Percentiles rank a stretch among this genome's conserved stretches.
Evolutionary conservation across 2,888 invertebrate genomes (phyloP).

Genomic region (Spilosoma lubricipeda): DNA sequence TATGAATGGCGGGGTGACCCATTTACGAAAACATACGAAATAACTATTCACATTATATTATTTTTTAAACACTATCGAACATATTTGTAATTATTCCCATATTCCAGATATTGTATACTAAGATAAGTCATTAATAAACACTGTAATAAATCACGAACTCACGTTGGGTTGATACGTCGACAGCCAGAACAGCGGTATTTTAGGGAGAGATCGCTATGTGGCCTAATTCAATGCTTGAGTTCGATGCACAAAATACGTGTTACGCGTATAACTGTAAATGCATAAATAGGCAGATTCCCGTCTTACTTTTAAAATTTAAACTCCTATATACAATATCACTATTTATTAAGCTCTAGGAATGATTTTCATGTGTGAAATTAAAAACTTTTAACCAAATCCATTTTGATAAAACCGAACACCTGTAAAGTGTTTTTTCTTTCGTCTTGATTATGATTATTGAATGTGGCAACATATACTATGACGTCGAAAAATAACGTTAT

Average conservation of each 20-base stretch:
- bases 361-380: constrained; percentile 65
- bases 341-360: constrained; percentile 45
- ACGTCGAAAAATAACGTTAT: constrained; percentile 32
- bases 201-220: constrained; percentile 88
- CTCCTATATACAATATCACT: constrained; percentile 27
- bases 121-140: constrained; percentile 52
- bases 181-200: constrained; percentile 87
- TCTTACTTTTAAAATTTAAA: constrained; percentile 35
- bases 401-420: constrained; percentile 78
- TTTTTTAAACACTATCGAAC: constrained; percentile 71
- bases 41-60: constrained; percentile 78
- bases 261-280: constrained; percentile 86
- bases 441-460: constrained; percentile 26
- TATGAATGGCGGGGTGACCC: constrained; percentile 86
- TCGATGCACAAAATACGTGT: constrained; percentile 87
- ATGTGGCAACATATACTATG: constrained; percentile 56
- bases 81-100: constrained; percentile 59
- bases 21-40: constrained; percentile 85
- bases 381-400: constrained; percentile 78
- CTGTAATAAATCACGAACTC: constrained; percentile 74
- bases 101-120: constrained; percentile 44
- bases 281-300: constrained; percentile 74
- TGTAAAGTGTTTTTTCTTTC: constrained; percentile 66
- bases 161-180: constrained; percentile 86
- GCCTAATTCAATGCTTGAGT: constrained; percentile 86